Percentiles rank a stretch among this genome's conserved stretches.
phyloP scores from a whole-genome alignment of 1,140 invertebrate genomes.

The Triops longicaudatus region DNA sequence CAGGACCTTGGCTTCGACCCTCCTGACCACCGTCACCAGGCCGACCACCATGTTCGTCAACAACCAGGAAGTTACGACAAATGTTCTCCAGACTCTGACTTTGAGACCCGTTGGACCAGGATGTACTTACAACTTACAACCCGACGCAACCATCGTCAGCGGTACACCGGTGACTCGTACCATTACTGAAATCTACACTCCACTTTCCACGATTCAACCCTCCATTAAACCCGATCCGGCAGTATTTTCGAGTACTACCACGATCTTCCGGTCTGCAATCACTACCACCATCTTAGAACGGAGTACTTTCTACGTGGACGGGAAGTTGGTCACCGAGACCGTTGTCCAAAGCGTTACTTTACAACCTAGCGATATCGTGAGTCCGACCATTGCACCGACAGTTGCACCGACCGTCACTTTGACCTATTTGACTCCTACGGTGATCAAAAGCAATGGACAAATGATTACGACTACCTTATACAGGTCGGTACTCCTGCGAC shows the following conservation, averaged over 20 bases:
- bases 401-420: not conserved
- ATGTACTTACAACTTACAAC: not conserved
- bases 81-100: not conserved
- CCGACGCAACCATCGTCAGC: not conserved
- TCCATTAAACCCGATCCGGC: no score
- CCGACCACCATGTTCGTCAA: not conserved
- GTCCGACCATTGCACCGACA: not conserved
- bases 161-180: not conserved
- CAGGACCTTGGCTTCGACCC: not conserved
- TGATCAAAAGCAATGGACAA: not conserved
- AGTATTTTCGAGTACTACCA: no score
- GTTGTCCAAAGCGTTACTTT: not conserved
- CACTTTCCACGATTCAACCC: no score
- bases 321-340: not conserved
- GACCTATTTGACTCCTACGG: not conserved
- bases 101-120: not conserved
- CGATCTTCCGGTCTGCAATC: not conserved
- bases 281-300: not conserved
- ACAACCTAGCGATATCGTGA: not conserved
- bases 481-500: not conserved
- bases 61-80: not conserved
- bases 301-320: not conserved
- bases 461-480: not conserved
- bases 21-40: not conserved
- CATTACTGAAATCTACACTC: not conserved